Evolutionary conservation across 2,113 vertebrate species (phyloP), one percentile per base, ranked within the genome.

Genomic region (Rhinolophus ferrumequinum): DNA sequence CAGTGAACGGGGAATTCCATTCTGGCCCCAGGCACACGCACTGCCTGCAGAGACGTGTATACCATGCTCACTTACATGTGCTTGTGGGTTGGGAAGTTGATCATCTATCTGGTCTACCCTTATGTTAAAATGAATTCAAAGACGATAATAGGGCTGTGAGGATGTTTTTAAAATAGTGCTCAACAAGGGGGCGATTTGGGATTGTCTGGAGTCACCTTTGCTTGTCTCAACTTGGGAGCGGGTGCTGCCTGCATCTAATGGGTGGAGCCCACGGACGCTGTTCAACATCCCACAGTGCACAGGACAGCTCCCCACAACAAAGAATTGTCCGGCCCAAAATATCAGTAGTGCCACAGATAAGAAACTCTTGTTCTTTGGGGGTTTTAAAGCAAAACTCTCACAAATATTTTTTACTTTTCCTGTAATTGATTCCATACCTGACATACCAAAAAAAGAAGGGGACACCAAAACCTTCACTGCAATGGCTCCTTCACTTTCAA

Each of bases 361-460:
- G 19, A 77, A 77, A 76, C 62, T 77, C 56, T 90, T 92, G 54
- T 18, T 86, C 24, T 66, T 30, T 83, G 47, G 58, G 8, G 47
- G 5, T 54, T 67, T 96, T 83, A 93, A 92, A 90, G 82, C 35
- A 76, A 85, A 96, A 66, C 47, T 81, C 79, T 94, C 7, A 5
- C 91, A 67, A 62, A 95, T 95, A 66, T 87, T 88, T 98, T 97
- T 97, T 93, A 97, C 97, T 97, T 97, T 98, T 98, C 50, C 97
- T 92, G 54, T 96, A 96, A n/a, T 88, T 97, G 97, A 96, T 90
- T 97, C 85, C 90, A 96, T 97, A 85, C 67, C 85, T 97, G 93
- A 97, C 93, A 94, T 87, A 90, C 44, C n/a, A 41, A 76, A 93
- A 52, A 60, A 15, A 64, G 97, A 98, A 97, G 97, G 2, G 4